phyloP scores from a whole-genome alignment of 2,888 invertebrate species.

The Drosophila rubida region DNA sequence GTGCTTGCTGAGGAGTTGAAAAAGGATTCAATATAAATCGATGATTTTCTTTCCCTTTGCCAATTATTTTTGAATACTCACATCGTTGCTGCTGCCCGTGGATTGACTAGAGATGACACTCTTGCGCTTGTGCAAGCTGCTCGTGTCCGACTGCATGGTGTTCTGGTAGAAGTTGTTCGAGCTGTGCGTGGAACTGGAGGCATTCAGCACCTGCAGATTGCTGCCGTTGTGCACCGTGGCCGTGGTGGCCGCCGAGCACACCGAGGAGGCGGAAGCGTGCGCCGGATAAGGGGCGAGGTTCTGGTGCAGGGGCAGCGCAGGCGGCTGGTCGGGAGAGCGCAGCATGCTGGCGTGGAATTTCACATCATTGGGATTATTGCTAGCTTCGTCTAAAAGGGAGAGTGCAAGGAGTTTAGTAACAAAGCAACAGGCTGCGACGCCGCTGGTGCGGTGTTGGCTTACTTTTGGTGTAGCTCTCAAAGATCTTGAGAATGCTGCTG shows the following conservation, averaged over 20 bases:
- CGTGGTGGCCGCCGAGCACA: constrained; percentile 82
- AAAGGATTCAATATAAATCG: background rate
- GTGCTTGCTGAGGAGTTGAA: constrained; percentile 84
- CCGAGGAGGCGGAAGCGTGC: constrained; percentile 80
- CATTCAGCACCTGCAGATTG: constrained; percentile 82
- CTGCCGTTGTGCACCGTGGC: constrained; percentile 81
- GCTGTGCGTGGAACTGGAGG: constrained; percentile 85
- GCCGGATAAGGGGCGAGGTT: constrained; percentile 74
- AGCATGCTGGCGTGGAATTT: constrained; percentile 84
- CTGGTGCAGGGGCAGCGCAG: constrained; percentile 81
- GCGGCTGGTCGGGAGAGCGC: constrained; percentile 85
- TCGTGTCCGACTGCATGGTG: constrained; percentile 85
- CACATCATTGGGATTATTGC: constrained; percentile 83
- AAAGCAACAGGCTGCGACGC: constrained; percentile 47
- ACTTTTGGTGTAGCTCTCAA: constrained; percentile 89
- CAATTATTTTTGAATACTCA: too few relatives aligned
- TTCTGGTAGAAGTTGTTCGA: constrained; percentile 85
- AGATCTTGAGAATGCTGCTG: constrained; percentile 91
- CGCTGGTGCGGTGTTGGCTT: constrained; percentile 49
- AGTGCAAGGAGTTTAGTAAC: constrained; percentile 35
- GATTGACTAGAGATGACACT: constrained; percentile 86
- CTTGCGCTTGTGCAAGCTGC: constrained; percentile 85
- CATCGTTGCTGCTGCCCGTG: constrained; percentile 85
- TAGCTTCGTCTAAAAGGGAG: constrained; percentile 82
- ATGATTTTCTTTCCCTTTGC: too few relatives aligned